Conservation (phyloP, 2,113 vertebrate species). For the Alectura lathami region DNA sequence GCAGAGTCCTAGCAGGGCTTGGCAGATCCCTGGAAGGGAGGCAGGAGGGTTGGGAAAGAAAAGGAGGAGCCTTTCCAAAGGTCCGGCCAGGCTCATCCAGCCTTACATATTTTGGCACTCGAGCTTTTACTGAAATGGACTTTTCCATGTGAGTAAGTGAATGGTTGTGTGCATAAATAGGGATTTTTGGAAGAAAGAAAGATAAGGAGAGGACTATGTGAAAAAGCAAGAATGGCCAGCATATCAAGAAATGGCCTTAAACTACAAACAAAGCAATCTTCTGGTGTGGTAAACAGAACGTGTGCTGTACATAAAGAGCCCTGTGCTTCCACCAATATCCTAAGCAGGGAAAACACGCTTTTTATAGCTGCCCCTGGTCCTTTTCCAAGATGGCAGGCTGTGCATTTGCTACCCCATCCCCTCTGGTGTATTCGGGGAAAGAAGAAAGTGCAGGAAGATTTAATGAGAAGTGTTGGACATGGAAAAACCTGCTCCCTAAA, state of each 20-base stretch:
- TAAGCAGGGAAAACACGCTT: not conserved
- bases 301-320: no score
- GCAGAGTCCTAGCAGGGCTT: not conserved
- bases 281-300: not conserved
- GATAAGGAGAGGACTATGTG: not conserved
- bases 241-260: not conserved
- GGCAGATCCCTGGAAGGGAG: not conserved
- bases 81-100: not conserved
- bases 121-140: not conserved
- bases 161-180: not conserved
- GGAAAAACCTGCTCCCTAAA: conserved; percentile 4
- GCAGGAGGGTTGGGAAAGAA: not conserved
- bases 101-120: not conserved
- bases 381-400: not conserved
- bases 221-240: not conserved
- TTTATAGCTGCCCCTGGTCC: not conserved
- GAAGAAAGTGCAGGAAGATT: not conserved
- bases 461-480: not conserved
- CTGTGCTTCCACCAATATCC: not conserved
- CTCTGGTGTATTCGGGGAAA: not conserved
- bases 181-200: not conserved
- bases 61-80: not conserved
- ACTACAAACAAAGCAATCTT: accelerated
- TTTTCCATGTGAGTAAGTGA: not conserved
- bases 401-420: not conserved